Evolutionary conservation across 2,888 invertebrate genomes (phyloP), one percentile per base, ranked within the genome.

Genomic region (Eilema griseolum): DNA sequence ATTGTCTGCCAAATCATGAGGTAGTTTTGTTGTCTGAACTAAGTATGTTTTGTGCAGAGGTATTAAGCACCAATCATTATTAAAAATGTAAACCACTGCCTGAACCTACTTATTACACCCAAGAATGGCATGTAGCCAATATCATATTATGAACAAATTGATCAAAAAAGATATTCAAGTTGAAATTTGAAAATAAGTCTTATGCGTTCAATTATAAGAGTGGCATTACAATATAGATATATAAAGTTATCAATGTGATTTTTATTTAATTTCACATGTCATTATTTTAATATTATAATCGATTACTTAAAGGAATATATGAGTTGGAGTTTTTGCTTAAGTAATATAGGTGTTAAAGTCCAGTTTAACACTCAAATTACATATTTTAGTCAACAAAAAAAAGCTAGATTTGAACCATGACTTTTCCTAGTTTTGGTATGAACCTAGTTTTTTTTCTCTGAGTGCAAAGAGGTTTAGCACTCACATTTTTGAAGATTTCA

Each of bases 1-100:
- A 86, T 85, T 88, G 88, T 92, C 93, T 92, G 93, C 92, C 93
- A 90, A 91, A 90, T 89, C 84, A 83, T 93, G 94, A 94, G 94
- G 94, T 94, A 94, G 94, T 89, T 84, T 79, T 85, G 90, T 91
- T 89, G 87, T 87, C 81, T 80, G 79, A 85, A 82, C 87, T 82
- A n/a, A n/a, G n/a, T n/a, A 76, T 86, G 83, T 85, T 88, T 88
- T 89, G 89, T 89, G 91, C 87, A 86, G 71, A 78, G 77, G 74
- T 82, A 80, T 26, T 80, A 85, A 90, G 89, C 89, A 90, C 89
- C 90, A 89, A 85, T 80, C 74, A 77, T 70, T 74, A 79, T 74
- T 76, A 74, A 75, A 72, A 76, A 76, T 77, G 69, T 71, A 75
- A 76, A 78, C 77, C 75, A 52, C 64, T 31, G 23, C 52, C 33